These are phyloP conservation scores for Puffinus mauretanicus DNA, from an alignment of 2,113 vertebrate genomes.

Conservation along the genomic window DNA sequence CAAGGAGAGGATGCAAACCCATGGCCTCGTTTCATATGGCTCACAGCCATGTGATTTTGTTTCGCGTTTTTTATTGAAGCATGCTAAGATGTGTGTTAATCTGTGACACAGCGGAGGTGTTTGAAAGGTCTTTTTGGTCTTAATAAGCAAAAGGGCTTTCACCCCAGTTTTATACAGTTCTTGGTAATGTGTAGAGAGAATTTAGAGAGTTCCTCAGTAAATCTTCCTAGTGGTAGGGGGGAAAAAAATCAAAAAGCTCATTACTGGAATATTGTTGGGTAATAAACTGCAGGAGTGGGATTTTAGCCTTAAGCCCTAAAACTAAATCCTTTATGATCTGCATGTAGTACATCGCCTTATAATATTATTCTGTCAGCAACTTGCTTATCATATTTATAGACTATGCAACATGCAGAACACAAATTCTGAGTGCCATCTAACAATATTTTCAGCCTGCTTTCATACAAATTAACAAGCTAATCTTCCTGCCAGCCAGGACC, in stretches of 20 bases:
- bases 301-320: slow-evolving; percentile 72
- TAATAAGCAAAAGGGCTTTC: slow-evolving; percentile 27
- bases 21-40: background rate
- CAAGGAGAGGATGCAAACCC: background rate
- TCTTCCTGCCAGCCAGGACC: background rate
- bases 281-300: slow-evolving; percentile 68
- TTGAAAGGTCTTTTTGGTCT: slow-evolving; percentile 45
- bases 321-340: slow-evolving; percentile 72
- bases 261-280: slow-evolving; percentile 63
- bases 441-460: slow-evolving; percentile 19
- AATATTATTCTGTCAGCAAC: slow-evolving; percentile 71
- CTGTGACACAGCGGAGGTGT: background rate
- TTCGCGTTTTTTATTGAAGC: slow-evolving; percentile 1
- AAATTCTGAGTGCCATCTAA: slow-evolving; percentile 49
- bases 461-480: slow-evolving; percentile 7
- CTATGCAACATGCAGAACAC: slow-evolving; percentile 52
- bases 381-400: slow-evolving; percentile 71
- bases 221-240: slow-evolving; percentile 56
- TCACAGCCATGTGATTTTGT: background rate
- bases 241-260: slow-evolving; percentile 59
- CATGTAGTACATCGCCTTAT: slow-evolving; percentile 70
- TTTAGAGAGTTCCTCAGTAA: slow-evolving; percentile 70
- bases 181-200: slow-evolving; percentile 61
- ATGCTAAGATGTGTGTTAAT: slow-evolving; percentile 29
- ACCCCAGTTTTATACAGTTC: slow-evolving; percentile 15